Percentiles rank a stretch among this genome's conserved stretches.
These are phyloP conservation scores for Alviniconcha strummeri DNA, from an alignment of 2,888 invertebrate genomes.

Conservation along the genomic window DNA sequence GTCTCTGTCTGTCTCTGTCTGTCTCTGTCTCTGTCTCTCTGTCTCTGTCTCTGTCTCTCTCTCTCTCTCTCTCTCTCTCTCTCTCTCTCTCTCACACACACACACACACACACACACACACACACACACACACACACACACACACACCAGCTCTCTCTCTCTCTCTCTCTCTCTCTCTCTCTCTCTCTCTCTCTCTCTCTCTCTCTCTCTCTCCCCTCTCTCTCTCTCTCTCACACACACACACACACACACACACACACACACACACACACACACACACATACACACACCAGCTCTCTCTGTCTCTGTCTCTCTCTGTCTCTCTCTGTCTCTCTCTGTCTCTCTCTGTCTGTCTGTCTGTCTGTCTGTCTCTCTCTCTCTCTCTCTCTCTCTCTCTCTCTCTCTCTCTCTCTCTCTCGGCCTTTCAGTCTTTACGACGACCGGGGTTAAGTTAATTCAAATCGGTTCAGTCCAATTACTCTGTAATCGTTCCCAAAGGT, in stretches of 20 bases:
- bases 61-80: neutral
- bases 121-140: no score
- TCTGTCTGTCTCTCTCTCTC: neutral
- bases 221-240: neutral
- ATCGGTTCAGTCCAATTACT: no score
- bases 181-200: neutral
- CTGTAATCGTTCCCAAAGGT: no score
- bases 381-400: neutral
- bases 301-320: neutral
- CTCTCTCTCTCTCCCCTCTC: neutral
- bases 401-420: neutral
- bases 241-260: neutral
- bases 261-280: neutral
- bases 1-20: neutral
- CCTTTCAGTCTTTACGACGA: no score
- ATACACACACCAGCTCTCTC: neutral
- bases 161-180: neutral
- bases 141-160: neutral
- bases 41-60: neutral
- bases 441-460: no score
- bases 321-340: neutral
- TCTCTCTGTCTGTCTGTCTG: neutral
- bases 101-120: no score
- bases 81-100: no score
- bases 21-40: neutral